Evolutionary conservation across 2,888 invertebrate species (phyloP).

Genomic region (Volucella inflata): DNA sequence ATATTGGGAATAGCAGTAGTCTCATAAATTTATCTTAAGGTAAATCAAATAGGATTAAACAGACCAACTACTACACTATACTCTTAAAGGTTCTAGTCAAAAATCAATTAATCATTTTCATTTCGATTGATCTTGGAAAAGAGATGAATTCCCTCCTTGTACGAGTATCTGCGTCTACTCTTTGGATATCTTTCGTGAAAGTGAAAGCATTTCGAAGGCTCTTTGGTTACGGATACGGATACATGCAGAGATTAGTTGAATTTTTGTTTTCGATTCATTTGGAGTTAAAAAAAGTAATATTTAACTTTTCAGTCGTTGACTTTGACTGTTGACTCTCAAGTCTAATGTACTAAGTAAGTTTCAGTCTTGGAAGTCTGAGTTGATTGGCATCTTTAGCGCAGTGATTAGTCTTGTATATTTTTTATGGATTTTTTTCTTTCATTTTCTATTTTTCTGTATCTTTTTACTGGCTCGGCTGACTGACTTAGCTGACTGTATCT

Average conservation of each 20-base stretch:
- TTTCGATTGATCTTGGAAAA: slow-evolving; percentile 27
- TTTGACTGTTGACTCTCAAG: background rate
- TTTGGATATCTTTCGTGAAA: slow-evolving; percentile 63
- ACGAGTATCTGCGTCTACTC: slow-evolving; percentile 10
- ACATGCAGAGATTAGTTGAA: slow-evolving; percentile 54
- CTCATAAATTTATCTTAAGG: slow-evolving; percentile 36
- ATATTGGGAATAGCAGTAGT: slow-evolving; percentile 63
- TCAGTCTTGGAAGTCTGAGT: background rate
- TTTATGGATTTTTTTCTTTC: background rate
- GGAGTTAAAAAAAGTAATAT: background rate
- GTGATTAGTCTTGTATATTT: slow-evolving; percentile 1
- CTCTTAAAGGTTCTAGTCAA: background rate
- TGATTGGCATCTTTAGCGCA: slow-evolving; percentile 4
- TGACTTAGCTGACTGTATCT: background rate
- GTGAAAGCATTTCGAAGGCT: slow-evolving; percentile 65
- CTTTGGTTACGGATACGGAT: background rate
- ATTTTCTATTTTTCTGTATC: background rate
- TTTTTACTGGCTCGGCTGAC: no score
- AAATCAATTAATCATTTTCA: slow-evolving; percentile 36
- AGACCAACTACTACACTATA: background rate
- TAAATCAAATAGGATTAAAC: slow-evolving; percentile 28
- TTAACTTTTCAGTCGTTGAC: background rate
- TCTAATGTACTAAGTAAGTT: slow-evolving; percentile 16
- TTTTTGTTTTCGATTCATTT: slow-evolving; percentile 9
- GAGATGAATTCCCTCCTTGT: slow-evolving; percentile 34